phyloP scores from a whole-genome alignment of 2,113 vertebrate species.

The Circaetus cinerascens region DNA sequence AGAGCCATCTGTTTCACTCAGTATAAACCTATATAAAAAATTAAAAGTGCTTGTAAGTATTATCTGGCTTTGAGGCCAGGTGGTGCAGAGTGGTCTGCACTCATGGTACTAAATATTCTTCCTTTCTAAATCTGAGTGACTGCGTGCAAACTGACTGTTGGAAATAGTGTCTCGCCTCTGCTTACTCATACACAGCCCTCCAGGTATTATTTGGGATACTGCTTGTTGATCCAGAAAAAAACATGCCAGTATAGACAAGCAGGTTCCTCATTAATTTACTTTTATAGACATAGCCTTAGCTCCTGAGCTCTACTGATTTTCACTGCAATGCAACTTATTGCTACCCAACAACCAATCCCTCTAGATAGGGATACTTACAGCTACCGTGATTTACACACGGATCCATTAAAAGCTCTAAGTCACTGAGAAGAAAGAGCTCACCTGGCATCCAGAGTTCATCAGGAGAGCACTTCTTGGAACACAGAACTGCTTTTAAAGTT shows the following conservation, averaged over 20 bases:
- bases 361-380: background rate
- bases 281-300: background rate
- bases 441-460: background rate
- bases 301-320: background rate
- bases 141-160: background rate
- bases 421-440: background rate
- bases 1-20: background rate
- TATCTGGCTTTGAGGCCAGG: background rate
- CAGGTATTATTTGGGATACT: background rate
- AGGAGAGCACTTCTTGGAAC: background rate
- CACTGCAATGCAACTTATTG: background rate
- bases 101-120: background rate
- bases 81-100: background rate
- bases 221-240: background rate
- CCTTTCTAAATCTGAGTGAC: background rate
- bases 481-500: background rate
- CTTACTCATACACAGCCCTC: background rate
- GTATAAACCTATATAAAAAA: background rate
- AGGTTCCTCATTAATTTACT: background rate
- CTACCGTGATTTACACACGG: background rate
- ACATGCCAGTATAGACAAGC: background rate
- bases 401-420: background rate
- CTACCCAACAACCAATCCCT: background rate
- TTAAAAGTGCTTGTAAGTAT: background rate
- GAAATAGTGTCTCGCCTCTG: background rate